Conservation (phyloP, 2,888 invertebrate genomes). For the Polydrusus tereticollis region DNA sequence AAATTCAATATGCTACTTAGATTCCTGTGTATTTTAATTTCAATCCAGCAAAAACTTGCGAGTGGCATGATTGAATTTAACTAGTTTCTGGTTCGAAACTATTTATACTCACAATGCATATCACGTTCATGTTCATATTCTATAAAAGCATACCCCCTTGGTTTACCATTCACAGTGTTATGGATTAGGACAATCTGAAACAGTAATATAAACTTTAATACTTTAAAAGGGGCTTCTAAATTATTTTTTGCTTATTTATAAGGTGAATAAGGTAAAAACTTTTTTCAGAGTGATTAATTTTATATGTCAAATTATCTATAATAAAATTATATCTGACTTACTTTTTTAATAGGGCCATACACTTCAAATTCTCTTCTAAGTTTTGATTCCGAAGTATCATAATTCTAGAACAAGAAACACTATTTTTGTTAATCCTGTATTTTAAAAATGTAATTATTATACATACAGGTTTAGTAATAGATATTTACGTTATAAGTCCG, state of each 20-base stretch:
- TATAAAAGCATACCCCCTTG: constrained; percentile 98
- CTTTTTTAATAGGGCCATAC: constrained; percentile 97
- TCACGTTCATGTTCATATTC: constrained; percentile 99
- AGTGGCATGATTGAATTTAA: constrained; percentile 11
- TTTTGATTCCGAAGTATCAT: constrained; percentile 99
- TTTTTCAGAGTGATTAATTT: too few species aligned
- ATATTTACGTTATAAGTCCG: too few species aligned
- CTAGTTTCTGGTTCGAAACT: background rate
- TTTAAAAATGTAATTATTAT: too few species aligned
- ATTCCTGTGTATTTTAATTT: background rate
- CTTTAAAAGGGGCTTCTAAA: too few species aligned
- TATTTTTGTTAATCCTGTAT: background rate
- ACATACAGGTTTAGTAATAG: too few species aligned
- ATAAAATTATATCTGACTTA: constrained; percentile 66
- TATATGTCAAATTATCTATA: too few species aligned
- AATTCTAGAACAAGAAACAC: constrained; percentile 80
- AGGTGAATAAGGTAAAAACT: too few species aligned
- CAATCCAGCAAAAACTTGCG: background rate
- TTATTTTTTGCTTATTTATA: too few species aligned
- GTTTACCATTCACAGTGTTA: constrained; percentile 90
- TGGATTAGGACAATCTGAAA: constrained; percentile 90
- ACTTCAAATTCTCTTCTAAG: constrained; percentile 97
- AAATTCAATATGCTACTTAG: constrained; percentile 58
- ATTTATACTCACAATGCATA: constrained; percentile 96
- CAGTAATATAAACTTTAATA: too few species aligned